Conservation (phyloP, 2,113 vertebrate species). For the Urocitellus parryii region DNA sequence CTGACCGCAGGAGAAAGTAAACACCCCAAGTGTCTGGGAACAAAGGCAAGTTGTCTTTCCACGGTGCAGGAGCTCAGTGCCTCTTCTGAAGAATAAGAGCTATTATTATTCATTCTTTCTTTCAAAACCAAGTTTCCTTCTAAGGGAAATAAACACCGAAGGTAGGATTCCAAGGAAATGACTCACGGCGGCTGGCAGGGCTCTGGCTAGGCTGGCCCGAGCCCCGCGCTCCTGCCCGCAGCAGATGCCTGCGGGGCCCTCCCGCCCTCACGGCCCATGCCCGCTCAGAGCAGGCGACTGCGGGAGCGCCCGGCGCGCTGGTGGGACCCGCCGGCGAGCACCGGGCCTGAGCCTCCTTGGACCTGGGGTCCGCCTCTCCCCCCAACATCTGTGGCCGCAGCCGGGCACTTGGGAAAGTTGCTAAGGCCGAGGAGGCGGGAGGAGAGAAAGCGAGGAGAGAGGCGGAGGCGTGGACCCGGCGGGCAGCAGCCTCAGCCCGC, state of each 20-base stretch:
- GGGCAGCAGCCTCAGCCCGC: conserved; percentile 66
- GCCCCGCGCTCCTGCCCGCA: conserved; percentile 64
- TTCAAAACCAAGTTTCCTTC: conserved; percentile 91
- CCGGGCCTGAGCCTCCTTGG: neutral
- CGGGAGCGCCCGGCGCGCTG: neutral
- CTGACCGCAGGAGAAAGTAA: conserved; percentile 81
- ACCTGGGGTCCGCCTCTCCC: neutral
- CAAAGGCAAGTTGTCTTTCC: conserved; percentile 87
- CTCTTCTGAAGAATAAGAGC: conserved; percentile 84
- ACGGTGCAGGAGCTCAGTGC: conserved; percentile 69
- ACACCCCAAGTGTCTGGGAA: conserved; percentile 86
- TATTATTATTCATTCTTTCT: conserved; percentile 81
- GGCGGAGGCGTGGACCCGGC: conserved; percentile 69
- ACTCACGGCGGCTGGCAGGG: conserved; percentile 92
- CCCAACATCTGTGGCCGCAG: neutral
- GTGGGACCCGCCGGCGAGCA: neutral
- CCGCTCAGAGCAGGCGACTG: neutral
- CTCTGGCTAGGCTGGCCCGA: conserved; percentile 56
- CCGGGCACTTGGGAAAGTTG: conserved; percentile 74
- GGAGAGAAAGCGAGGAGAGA: conserved; percentile 52
- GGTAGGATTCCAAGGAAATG: conserved; percentile 94
- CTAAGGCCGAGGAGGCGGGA: conserved; percentile 37
- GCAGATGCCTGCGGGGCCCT: conserved; percentile 39
- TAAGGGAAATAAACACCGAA: conserved; percentile 94
- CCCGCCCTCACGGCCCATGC: neutral